These are phyloP conservation scores for Pachycephus smyrnensis DNA, from an alignment of 2,888 invertebrate genomes.

Conservation along the genomic window DNA sequence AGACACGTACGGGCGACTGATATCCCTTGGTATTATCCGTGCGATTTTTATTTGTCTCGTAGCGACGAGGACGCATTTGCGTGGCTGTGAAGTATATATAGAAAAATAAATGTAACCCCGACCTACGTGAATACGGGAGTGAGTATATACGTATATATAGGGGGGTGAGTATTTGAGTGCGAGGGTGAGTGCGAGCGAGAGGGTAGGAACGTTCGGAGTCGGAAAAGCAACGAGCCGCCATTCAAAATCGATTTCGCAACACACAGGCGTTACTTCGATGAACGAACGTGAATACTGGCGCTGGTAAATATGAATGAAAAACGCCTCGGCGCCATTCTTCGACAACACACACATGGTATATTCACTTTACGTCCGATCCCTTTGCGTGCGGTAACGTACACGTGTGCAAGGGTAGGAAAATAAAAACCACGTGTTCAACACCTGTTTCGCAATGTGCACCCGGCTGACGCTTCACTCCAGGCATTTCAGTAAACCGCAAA, in stretches of 20 bases:
- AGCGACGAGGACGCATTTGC: constrained; percentile 25
- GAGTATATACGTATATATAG: neutral
- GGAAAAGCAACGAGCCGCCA: constrained; percentile 35
- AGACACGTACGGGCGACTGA: neutral
- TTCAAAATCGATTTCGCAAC: constrained; percentile 58
- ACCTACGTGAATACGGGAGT: constrained; percentile 50
- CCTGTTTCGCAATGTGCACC: constrained; percentile 45
- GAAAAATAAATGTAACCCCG: constrained; percentile 48
- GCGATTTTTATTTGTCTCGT: constrained; percentile 45
- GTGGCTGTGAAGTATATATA: constrained; percentile 42
- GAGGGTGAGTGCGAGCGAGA: constrained; percentile 39
- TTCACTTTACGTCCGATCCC: neutral
- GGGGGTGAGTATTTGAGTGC: constrained; percentile 28
- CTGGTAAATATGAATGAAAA: constrained; percentile 62
- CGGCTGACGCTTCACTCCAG: neutral
- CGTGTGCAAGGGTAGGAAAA: neutral
- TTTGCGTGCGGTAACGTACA: neutral
- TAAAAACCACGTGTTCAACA: constrained; percentile 59
- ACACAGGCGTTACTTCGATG: constrained; percentile 50
- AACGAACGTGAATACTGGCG: constrained; percentile 49
- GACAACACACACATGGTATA: constrained; percentile 23
- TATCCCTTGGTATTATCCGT: constrained; percentile 9
- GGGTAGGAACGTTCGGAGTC: constrained; percentile 26
- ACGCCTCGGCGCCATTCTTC: constrained; percentile 56
- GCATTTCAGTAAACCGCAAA: constrained; percentile 43